Evolutionary conservation across 2,888 invertebrate genomes (phyloP).

Genomic region (Watsonalla binaria): DNA sequence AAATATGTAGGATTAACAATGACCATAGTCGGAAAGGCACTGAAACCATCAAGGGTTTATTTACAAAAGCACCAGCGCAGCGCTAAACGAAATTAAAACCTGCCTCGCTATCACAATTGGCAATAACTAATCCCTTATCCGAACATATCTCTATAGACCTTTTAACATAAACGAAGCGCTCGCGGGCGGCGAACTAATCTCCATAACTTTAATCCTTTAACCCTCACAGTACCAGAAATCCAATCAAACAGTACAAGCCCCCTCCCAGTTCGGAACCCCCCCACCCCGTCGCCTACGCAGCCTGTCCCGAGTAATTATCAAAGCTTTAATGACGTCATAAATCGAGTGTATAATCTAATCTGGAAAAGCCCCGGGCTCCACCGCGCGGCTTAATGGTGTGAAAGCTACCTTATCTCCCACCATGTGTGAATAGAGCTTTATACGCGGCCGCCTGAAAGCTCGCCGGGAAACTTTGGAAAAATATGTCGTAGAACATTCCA

Average conservation of each 20-base stretch:
- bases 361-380: conserved; percentile 79
- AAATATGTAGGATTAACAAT: conserved; percentile 9
- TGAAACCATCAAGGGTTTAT: conserved; percentile 47
- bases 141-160: conserved; percentile 73
- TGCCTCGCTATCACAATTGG: conserved; percentile 69
- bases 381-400: conserved; percentile 78
- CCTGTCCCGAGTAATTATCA: conserved; percentile 80
- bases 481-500: conserved; percentile 77
- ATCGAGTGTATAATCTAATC: conserved; percentile 80
- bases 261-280: conserved; percentile 38
- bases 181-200: conserved; percentile 78
- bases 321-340: conserved; percentile 80
- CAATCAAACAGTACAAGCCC: conserved; percentile 78
- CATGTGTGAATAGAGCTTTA: conserved; percentile 79
- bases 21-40: conserved; percentile 24
- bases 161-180: conserved; percentile 75
- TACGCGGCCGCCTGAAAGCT: conserved; percentile 76
- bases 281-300: conserved; percentile 71
- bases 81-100: conserved; percentile 67
- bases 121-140: conserved; percentile 78
- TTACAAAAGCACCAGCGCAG: conserved; percentile 30
- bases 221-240: conserved; percentile 77
- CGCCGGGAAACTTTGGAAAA: conserved; percentile 79
- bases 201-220: conserved; percentile 79
- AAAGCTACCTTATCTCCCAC: conserved; percentile 79